Evolutionary conservation across 2,113 vertebrate species (phyloP).

Genomic region (Bujurquina vittata): DNA sequence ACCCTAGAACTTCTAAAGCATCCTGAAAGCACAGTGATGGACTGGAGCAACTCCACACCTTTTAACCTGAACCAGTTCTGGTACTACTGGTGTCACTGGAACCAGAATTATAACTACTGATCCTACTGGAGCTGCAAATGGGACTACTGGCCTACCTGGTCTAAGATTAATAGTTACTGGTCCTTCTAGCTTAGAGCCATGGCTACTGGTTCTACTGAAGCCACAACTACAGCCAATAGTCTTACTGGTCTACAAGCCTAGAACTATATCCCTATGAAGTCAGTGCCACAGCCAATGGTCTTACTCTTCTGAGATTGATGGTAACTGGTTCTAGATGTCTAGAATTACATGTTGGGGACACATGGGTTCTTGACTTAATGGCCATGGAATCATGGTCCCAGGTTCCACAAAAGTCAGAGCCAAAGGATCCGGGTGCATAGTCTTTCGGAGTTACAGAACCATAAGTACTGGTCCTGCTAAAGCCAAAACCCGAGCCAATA

Average conservation of each 20-base stretch:
- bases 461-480: not conserved
- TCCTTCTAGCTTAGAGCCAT: slow-evolving; percentile 10
- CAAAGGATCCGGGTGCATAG: not conserved
- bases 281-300: not conserved
- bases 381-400: not conserved
- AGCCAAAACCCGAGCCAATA: slow-evolving; percentile 3
- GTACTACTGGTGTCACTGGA: slow-evolving; percentile 42
- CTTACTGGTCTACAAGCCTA: slow-evolving; percentile 14
- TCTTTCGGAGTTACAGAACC: not conserved
- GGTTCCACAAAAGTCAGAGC: slow-evolving; percentile 10
- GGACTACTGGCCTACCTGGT: slow-evolving; percentile 10
- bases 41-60: slow-evolving; percentile 40
- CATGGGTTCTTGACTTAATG: slow-evolving; percentile 11
- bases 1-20: slow-evolving; percentile 63
- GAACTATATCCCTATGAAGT: not conserved
- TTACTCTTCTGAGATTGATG: not conserved
- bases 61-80: slow-evolving; percentile 46
- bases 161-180: slow-evolving; percentile 7
- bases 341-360: not conserved
- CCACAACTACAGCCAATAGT: slow-evolving; percentile 12
- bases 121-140: slow-evolving; percentile 29
- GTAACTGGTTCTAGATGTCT: slow-evolving; percentile 13
- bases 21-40: slow-evolving; percentile 66
- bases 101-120: slow-evolving; percentile 45
- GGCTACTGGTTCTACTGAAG: slow-evolving; percentile 15